phyloP scores from a whole-genome alignment of 2,797 vertebrate genomes.

The Bothrops alternatus region DNA sequence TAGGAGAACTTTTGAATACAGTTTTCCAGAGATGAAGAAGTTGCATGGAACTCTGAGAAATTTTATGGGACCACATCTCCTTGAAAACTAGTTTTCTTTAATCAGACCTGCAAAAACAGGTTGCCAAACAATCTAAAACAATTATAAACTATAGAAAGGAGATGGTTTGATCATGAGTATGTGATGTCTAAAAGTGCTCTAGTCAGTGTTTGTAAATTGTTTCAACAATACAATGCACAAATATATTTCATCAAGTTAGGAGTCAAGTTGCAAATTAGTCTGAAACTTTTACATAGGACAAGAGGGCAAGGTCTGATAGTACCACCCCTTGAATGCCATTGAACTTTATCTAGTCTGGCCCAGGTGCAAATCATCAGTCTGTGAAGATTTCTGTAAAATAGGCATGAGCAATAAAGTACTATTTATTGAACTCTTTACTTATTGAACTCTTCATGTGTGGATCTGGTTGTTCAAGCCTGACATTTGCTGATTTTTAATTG shows the following conservation, averaged over 20 bases:
- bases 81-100: background rate
- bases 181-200: background rate
- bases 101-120: background rate
- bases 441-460: background rate
- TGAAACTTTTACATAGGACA: background rate
- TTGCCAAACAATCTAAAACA: background rate
- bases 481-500: background rate
- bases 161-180: background rate
- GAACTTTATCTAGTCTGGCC: background rate
- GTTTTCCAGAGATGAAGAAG: background rate
- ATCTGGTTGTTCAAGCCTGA: background rate
- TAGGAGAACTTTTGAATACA: background rate
- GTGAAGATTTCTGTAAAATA: background rate
- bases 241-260: background rate
- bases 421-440: background rate
- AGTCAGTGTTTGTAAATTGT: background rate
- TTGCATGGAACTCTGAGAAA: background rate
- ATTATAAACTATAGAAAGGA: background rate
- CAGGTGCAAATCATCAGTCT: too few relatives aligned
- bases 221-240: background rate
- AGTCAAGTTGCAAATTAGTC: background rate
- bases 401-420: background rate
- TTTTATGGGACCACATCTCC: background rate
- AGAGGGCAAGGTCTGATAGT: background rate
- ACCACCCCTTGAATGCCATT: background rate